Evolutionary conservation across 1,140 invertebrate species (phyloP), one percentile per base, ranked within the genome.

Genomic region (Heterodera carotae): DNA sequence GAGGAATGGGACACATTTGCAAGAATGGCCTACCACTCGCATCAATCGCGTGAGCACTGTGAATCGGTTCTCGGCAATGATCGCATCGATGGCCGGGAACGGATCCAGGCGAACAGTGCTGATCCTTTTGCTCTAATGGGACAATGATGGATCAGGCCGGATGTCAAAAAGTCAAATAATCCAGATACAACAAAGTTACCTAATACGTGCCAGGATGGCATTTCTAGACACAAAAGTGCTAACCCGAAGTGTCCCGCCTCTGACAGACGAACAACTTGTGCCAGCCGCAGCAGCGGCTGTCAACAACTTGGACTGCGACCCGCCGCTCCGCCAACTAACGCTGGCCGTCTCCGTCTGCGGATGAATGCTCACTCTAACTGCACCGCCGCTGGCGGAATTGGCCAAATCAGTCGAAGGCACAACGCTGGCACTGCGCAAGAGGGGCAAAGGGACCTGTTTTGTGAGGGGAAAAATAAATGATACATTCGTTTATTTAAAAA

Each of bases 11-110:
- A 75, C 48, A n/a, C 36, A 83, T 22, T 75, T 10, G 0, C 12
- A 43, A 1, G 12, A 43, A 6, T 27, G 10, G 84, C 80, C 67
- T 18, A 85, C 85, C 34, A 80, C 59, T 78, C 67, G 81, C 1
- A 88, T 56, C 15, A 86, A 48, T 64, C 84, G 48, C 18, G 85
- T 79, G 15, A 86, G 74, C 36, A 86, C 80, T 39, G 86, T 62
- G 66, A 82, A 87, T 15, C 87, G 82, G 73, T 83, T 88, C 71
- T 86, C 85, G 15, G 81, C 84, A 66, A 83, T 85, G n/a, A 86
- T 80, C 62, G 74, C 53, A 25, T 88, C 86, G 18, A 86, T 76
- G 2, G 86, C 84, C 18, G 85, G 86, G 79, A 76, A 86, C 2
- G 86, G 85, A 27, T 84, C 86, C 29, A 86, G 76, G 10, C 79